Evolutionary conservation across 2,888 invertebrate species (phyloP).

Genomic region (Crossocerus cetratus): DNA sequence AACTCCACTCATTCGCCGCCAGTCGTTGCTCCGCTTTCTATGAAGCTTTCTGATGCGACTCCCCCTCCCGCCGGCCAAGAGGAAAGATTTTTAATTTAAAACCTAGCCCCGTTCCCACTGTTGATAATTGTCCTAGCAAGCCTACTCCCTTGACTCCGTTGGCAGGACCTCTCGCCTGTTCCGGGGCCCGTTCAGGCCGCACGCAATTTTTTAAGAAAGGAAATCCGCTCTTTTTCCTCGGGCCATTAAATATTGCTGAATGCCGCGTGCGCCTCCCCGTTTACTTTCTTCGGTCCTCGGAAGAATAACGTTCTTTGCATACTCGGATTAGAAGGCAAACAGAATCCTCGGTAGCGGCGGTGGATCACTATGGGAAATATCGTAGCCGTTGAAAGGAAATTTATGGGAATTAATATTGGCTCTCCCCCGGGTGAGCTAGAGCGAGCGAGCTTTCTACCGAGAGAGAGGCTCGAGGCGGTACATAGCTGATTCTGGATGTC

Average conservation of each 20-base stretch:
- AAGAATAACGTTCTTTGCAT: slow-evolving; percentile 75
- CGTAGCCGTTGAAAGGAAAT: slow-evolving; percentile 75
- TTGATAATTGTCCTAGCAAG: background rate
- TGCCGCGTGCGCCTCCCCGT: slow-evolving; percentile 6
- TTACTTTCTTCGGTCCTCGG: background rate
- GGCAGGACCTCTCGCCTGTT: background rate
- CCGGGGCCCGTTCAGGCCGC: background rate
- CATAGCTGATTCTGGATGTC: slow-evolving; percentile 56
- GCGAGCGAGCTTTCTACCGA: slow-evolving; percentile 32
- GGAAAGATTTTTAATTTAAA: background rate
- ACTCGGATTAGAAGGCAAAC: slow-evolving; percentile 75
- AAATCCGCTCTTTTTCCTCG: slow-evolving; percentile 20
- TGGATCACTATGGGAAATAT: slow-evolving; percentile 51
- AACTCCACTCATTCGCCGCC: slow-evolving; percentile 18
- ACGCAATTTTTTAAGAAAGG: too few species aligned
- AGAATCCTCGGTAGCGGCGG: slow-evolving; percentile 53
- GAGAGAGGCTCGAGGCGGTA: slow-evolving; percentile 30
- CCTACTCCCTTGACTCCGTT: background rate
- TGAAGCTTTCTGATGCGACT: background rate
- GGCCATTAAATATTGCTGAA: slow-evolving; percentile 40
- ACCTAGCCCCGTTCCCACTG: background rate
- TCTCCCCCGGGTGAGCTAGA: slow-evolving; percentile 62
- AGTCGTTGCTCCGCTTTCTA: slow-evolving; percentile 13
- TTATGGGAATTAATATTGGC: slow-evolving; percentile 77
- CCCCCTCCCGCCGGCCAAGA: background rate